These are phyloP conservation scores for Cylloceria caligata DNA, from an alignment of 2,888 invertebrate species.

Conservation along the genomic window DNA sequence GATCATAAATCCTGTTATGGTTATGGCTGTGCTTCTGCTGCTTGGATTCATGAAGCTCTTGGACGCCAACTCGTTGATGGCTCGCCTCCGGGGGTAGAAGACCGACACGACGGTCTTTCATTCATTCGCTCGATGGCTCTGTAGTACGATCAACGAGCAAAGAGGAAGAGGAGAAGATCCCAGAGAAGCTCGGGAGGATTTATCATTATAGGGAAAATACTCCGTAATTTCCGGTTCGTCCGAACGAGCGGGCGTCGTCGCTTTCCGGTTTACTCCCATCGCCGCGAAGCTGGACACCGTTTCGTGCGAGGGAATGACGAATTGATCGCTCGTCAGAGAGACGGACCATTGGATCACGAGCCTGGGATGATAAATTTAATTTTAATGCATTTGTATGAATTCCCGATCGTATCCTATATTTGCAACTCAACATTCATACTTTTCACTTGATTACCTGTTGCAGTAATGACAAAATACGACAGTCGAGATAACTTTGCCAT, in stretches of 20 bases:
- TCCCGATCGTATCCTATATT: background rate
- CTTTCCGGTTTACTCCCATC: conserved; percentile 58
- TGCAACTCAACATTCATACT: background rate
- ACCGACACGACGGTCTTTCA: conserved; percentile 24
- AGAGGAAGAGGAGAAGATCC: conserved; percentile 34
- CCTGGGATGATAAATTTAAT: background rate
- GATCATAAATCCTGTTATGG: conserved; percentile 68
- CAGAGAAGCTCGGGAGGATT: conserved; percentile 40
- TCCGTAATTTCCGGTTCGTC: conserved; percentile 79
- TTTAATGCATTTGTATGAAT: background rate
- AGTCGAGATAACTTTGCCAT: background rate
- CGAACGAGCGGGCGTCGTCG: conserved; percentile 66
- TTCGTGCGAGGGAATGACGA: conserved; percentile 4
- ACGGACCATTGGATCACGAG: background rate
- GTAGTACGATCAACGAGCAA: conserved; percentile 11
- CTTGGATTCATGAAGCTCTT: conserved; percentile 58
- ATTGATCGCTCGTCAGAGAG: conserved; percentile 4
- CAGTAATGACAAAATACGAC: background rate
- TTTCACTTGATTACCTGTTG: background rate
- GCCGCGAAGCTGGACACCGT: background rate
- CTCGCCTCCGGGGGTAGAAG: conserved; percentile 52
- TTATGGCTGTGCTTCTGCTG: conserved; percentile 43
- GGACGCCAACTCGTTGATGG: conserved; percentile 54
- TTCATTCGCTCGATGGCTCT: conserved; percentile 3
- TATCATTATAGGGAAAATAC: conserved; percentile 67